Evolutionary conservation across 2,888 invertebrate genomes (phyloP).

Genomic region (Tillus elongatus): DNA sequence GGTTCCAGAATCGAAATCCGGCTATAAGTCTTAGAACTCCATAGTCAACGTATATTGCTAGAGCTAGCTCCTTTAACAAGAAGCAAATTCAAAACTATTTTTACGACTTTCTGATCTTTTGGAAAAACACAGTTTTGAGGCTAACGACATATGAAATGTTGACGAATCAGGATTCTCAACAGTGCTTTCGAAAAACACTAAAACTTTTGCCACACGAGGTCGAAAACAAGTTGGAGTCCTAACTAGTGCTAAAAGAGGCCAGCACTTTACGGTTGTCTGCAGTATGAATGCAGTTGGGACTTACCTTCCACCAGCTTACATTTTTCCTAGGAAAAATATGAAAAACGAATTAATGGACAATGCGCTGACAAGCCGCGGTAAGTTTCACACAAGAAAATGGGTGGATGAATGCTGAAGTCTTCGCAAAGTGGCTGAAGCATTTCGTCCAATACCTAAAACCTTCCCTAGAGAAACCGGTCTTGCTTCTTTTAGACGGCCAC

Average conservation of each 20-base stretch:
- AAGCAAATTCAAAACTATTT: conserved; percentile 8
- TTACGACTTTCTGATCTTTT: neutral
- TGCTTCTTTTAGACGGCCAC: too few species aligned
- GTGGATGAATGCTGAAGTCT: conserved; percentile 20
- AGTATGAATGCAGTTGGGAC: conserved; percentile 4
- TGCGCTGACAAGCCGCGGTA: too few species aligned
- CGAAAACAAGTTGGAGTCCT: conserved; percentile 8
- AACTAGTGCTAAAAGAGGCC: conserved; percentile 9
- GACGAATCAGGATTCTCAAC: conserved; percentile 10
- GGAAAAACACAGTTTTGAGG: conserved; percentile 4
- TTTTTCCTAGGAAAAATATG: conserved; percentile 8
- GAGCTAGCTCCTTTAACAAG: conserved; percentile 11
- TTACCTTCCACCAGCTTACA: conserved; percentile 9
- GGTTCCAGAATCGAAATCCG: neutral
- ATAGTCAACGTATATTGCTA: conserved; percentile 7
- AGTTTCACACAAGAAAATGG: too few species aligned
- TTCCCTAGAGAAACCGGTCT: too few species aligned
- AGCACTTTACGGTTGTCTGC: conserved; percentile 6
- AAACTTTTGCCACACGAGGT: conserved; percentile 8
- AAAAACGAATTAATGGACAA: conserved; percentile 5
- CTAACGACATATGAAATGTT: conserved; percentile 10
- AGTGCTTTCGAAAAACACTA: conserved; percentile 3
- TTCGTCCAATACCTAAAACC: conserved; percentile 17
- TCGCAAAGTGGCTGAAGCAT: conserved; percentile 18
- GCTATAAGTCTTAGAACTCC: conserved; percentile 5